Evolutionary conservation across 2,113 vertebrate genomes (phyloP), one percentile per base, ranked within the genome.

Genomic region (Cynoglossus semilaevis): DNA sequence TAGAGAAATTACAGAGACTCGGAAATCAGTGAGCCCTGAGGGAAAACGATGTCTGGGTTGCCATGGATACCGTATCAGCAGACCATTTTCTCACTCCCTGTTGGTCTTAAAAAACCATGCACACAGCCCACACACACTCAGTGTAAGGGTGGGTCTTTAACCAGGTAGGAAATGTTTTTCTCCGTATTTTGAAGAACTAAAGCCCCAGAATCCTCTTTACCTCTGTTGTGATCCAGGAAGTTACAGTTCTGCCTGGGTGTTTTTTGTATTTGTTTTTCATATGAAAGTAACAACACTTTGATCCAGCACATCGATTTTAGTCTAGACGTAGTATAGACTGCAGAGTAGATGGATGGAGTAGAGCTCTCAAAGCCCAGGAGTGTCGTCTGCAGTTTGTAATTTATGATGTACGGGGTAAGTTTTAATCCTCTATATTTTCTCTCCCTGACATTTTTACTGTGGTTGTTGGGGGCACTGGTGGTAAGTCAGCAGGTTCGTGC

Each of bases 11-110:
- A 58, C 8, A 14, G 18, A 49, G 18, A 49, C 22, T 10, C 22
- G 22, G 6, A 29, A 29, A 29, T 29, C 22, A 15, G 42, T n/a
- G 42, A 13, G 1, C 10, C 38, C 38, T 13, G 41, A 42, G 42
- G 53, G 66, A 51, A 17, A 42, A 48, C 46, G 9, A 52, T 55
- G 55, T 40, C 51, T 35, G 29, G 0, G 72, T 82, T 69, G 22
- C 70, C 52, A 46, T 74, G 46, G 63, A 45, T 62, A 68, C 65
- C 19, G 40, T 60, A 64, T 64, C 34, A 43, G 53, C 34, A 63
- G 63, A 63, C 40, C 18, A 58, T 44, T 47, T 10, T 16, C 13
- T 6, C 13, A 29, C n/a, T 14, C 16, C 3, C 45, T 40, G 7
- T 38, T 49, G 67, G 44, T 70, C 73, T 49, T 45, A 55, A 67